Evolutionary conservation across 2,888 invertebrate species (phyloP), one percentile per base, ranked within the genome.

Genomic region (Gymnosoma rotundatum): DNA sequence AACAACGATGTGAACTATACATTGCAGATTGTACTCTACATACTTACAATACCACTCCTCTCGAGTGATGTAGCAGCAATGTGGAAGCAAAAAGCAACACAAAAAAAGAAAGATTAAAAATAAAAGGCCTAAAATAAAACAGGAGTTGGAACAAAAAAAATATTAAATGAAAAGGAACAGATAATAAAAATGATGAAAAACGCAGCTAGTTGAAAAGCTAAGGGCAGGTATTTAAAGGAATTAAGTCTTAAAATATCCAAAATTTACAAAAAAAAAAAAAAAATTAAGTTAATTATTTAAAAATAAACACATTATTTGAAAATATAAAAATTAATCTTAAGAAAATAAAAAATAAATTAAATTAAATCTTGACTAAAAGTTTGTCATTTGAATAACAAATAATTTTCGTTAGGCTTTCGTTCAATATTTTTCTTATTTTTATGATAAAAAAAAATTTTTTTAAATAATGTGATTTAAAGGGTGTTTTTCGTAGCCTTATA

Each of bases 121-220:
- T 42, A 42, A 74, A 75, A 70, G 63, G 75, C 81, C 69, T 75
- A 81, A 81, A 81, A 60, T 72, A 67, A 78, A 67, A 52, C 60
- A 72, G 70, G 70, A 82, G 56, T 69, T 74, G 16, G 10, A 42
- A 18, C 20, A 42, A 63, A 52, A 18, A 52, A 42, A 63, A 50
- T 14, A 38, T 36, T 5, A 25, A 5, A 64, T 48, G 16, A 36
- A 63, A 78, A 52, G 6, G 8, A 56, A 18, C 18, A 56, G 56
- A 52, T 16, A 63, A 38, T 20, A 21, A 48, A 58, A 60, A 14
- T 52, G 18, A 45, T 58, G 21, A 21, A 16, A n/a, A 64, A 74
- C 21, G 42, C 56, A 75, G 54, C 61, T 54, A 63, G 74, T 74
- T 45, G 42, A 54, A 54, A 74, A 54, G 18, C 16, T 4, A 36